Conservation (phyloP, 2,113 vertebrate genomes). For the Aphelocoma coerulescens region DNA sequence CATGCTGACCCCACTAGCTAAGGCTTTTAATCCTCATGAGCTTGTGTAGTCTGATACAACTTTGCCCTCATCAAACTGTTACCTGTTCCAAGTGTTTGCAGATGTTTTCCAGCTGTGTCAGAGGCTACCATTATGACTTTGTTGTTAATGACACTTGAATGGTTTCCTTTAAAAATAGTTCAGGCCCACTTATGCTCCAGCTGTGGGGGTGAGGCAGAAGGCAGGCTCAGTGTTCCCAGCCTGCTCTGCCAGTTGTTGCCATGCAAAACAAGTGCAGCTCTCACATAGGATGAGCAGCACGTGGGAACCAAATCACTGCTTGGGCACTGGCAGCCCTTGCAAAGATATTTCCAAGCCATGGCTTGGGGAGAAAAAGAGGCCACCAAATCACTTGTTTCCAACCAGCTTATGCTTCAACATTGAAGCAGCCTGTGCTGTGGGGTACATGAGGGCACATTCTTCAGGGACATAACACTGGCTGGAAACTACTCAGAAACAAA, state of each 20-base stretch:
- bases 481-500: neutral
- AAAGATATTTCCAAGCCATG: neutral
- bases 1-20: neutral
- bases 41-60: neutral
- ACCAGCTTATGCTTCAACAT: neutral
- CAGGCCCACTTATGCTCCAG: neutral
- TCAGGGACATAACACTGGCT: neutral
- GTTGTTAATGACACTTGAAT: conserved; percentile 1
- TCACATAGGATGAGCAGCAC: neutral
- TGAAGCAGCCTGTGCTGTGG: neutral
- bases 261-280: neutral
- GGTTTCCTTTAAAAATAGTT: conserved; percentile 23
- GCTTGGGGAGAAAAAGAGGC: neutral
- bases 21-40: neutral
- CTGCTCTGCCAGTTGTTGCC: neutral
- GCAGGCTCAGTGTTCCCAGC: neutral
- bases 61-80: conserved; percentile 34
- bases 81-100: conserved; percentile 46
- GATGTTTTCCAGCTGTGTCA: conserved; percentile 41
- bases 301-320: neutral
- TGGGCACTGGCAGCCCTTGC: neutral
- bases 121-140: conserved; percentile 11
- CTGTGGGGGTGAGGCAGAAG: neutral
- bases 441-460: neutral
- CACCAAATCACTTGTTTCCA: neutral